These are phyloP conservation scores for Campoplex nolae DNA, from an alignment of 2,888 invertebrate genomes.

Conservation along the genomic window DNA sequence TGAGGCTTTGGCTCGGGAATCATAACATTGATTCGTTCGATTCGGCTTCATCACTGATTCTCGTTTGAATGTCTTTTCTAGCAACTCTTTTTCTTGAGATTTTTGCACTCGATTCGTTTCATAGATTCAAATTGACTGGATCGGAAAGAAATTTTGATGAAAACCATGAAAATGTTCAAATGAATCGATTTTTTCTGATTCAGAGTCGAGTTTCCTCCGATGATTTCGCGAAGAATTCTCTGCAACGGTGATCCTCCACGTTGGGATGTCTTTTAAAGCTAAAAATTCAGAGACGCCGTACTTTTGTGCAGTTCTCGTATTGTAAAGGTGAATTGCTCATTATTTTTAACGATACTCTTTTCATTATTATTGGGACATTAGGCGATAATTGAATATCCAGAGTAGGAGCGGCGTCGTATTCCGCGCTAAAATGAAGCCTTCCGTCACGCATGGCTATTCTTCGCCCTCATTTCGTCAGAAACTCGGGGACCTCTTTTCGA, in stretches of 20 bases:
- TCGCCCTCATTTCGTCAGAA: constrained; percentile 45
- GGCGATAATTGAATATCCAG: constrained; percentile 4
- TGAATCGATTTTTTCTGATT: background rate
- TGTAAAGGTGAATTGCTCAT: background rate
- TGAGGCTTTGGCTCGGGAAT: background rate
- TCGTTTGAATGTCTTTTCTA: background rate
- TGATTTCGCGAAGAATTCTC: background rate
- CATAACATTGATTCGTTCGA: background rate
- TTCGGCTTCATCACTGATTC: background rate
- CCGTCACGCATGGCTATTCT: constrained; percentile 7
- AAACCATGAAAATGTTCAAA: background rate
- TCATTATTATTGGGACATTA: constrained; percentile 12
- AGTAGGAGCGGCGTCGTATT: background rate
- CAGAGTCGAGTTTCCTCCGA: background rate
- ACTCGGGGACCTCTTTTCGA: constrained; percentile 26
- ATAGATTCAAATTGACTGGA: background rate
- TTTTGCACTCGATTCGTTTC: background rate
- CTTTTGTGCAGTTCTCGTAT: background rate
- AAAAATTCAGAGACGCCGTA: background rate
- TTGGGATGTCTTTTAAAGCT: background rate
- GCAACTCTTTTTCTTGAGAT: too few species aligned
- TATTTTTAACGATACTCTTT: constrained; percentile 20
- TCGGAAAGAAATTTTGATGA: background rate
- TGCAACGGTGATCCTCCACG: background rate
- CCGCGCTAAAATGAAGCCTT: constrained; percentile 15